Evolutionary conservation across 2,113 vertebrate genomes (phyloP).

Genomic region (Echinops telfairi): DNA sequence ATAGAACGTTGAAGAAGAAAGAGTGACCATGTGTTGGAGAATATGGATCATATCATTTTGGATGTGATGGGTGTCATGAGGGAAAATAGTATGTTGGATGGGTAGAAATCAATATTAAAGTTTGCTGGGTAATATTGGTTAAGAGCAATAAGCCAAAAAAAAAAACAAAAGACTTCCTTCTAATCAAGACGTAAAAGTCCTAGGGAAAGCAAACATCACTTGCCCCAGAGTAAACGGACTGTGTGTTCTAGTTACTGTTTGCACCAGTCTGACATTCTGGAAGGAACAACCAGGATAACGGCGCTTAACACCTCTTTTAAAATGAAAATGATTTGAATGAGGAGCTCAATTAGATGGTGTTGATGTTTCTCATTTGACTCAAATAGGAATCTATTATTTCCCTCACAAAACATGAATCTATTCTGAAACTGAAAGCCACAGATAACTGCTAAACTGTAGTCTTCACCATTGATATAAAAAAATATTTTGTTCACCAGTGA

Average conservation of each 20-base stretch:
- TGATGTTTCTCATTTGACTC: neutral
- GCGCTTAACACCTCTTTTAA: slow-evolving; percentile 32
- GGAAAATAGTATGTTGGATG: neutral
- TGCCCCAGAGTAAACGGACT: neutral
- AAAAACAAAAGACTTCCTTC: neutral
- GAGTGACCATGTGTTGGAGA: neutral
- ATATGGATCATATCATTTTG: neutral
- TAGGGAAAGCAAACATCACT: neutral
- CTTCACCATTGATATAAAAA: slow-evolving; percentile 1
- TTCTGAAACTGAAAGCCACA: neutral
- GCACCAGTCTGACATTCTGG: neutral
- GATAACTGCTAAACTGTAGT: neutral
- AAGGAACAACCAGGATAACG: neutral
- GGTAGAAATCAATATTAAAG: neutral
- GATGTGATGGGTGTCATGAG: neutral
- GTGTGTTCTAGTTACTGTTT: neutral
- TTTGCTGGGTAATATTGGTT: neutral
- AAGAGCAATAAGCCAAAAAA: neutral
- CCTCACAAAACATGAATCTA: neutral
- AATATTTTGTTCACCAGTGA: neutral
- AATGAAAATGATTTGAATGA: slow-evolving; percentile 26
- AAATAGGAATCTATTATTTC: slow-evolving; percentile 19
- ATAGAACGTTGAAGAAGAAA: slow-evolving; percentile 4
- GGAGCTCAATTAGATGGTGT: neutral
- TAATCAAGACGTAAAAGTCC: neutral